Evolutionary conservation across 2,888 invertebrate species (phyloP).

Genomic region (Elegia similella): DNA sequence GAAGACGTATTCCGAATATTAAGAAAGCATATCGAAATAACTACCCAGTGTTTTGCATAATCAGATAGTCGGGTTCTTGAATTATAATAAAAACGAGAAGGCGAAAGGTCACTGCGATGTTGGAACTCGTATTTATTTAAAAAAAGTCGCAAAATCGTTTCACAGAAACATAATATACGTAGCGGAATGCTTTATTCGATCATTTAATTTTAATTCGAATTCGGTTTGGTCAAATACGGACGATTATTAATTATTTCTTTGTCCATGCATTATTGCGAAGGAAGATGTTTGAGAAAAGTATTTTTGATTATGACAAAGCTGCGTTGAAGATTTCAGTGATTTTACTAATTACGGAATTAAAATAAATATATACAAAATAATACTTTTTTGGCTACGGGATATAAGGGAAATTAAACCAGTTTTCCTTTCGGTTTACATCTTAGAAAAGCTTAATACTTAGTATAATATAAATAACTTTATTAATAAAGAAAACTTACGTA

Average conservation of each 20-base stretch:
- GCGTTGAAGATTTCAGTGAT: too few relatives aligned
- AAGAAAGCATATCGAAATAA: constrained; percentile 6
- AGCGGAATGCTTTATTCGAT: not conserved
- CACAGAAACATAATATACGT: not conserved
- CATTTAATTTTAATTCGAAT: not conserved
- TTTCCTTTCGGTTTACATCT: too few relatives aligned
- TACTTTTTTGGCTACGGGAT: too few relatives aligned
- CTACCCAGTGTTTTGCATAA: constrained; percentile 1
- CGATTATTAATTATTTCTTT: not conserved
- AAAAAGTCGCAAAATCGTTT: not conserved
- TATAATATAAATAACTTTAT: too few relatives aligned
- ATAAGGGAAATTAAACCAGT: too few relatives aligned
- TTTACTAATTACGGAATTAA: too few relatives aligned
- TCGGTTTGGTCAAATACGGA: not conserved
- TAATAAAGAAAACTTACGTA: too few relatives aligned
- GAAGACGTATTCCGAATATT: not conserved
- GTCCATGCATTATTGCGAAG: too few relatives aligned
- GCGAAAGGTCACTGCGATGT: not conserved
- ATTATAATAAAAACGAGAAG: not conserved
- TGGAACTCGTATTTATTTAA: not conserved
- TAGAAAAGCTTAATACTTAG: too few relatives aligned
- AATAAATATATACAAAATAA: too few relatives aligned
- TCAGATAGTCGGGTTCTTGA: not conserved
- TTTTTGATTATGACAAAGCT: too few relatives aligned
- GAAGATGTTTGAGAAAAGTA: too few relatives aligned